Percentiles rank a stretch among this genome's conserved stretches.
phyloP scores from a whole-genome alignment of 1,140 invertebrate species.

The Pachyrhynchus sulphureomaculatus region DNA sequence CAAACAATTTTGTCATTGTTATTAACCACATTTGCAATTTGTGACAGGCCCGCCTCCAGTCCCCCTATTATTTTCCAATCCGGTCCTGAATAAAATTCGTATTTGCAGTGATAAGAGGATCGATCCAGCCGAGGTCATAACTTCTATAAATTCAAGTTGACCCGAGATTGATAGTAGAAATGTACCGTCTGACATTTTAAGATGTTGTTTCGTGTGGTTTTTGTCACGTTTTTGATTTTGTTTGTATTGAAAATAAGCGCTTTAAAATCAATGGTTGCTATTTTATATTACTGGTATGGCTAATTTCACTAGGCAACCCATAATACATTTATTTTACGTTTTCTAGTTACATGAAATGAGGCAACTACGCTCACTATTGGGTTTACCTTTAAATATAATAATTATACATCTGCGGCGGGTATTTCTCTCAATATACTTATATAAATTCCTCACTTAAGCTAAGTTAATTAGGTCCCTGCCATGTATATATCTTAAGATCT shows the following conservation, averaged over 20 bases:
- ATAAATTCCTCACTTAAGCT: too few species aligned
- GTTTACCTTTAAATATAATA: too few species aligned
- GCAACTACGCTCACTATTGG: too few species aligned
- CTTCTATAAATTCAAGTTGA: constrained; percentile 46
- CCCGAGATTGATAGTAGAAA: constrained; percentile 47
- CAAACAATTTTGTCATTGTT: constrained; percentile 47
- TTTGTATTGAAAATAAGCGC: not conserved
- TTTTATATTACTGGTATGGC: too few species aligned
- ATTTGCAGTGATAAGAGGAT: constrained; percentile 47
- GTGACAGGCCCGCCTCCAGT: constrained; percentile 46
- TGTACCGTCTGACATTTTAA: constrained; percentile 43
- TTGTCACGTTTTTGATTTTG: not conserved
- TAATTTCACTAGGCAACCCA: too few species aligned
- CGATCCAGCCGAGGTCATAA: constrained; percentile 39
- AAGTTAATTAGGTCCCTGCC: too few species aligned
- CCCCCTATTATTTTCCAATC: constrained; percentile 49
- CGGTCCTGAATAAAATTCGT: constrained; percentile 46
- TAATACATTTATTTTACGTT: too few species aligned
- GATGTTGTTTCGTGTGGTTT: not conserved
- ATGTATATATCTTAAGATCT: too few species aligned
- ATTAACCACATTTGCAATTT: constrained; percentile 43
- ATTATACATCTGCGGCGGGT: too few species aligned
- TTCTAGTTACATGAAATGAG: too few species aligned
- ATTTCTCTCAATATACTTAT: too few species aligned
- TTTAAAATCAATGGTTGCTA: too few species aligned